Evolutionary conservation across 2,888 invertebrate genomes (phyloP).

Genomic region (Scelioninae gen. 1): DNA sequence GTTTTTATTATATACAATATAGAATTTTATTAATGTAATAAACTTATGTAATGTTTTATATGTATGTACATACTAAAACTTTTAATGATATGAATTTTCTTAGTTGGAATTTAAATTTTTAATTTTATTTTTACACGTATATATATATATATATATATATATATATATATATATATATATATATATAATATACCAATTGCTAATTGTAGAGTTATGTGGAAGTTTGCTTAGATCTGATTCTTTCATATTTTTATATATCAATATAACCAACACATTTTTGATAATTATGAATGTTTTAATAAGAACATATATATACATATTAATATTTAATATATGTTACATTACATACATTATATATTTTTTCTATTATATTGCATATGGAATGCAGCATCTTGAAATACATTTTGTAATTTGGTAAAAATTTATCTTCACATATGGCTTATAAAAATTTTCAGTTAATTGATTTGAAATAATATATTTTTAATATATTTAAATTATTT

Average conservation of each 20-base stretch:
- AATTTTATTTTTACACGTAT: too few species aligned
- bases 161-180: slow-evolving; percentile 34
- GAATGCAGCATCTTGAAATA: slow-evolving; percentile 65
- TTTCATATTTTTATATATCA: slow-evolving; percentile 25
- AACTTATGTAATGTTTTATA: too few species aligned
- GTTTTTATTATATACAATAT: too few species aligned
- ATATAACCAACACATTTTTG: slow-evolving; percentile 26
- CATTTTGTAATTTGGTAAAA: slow-evolving; percentile 28
- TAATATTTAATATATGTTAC: slow-evolving; percentile 39
- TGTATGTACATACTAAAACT: too few species aligned
- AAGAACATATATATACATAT: slow-evolving; percentile 11
- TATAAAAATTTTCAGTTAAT: too few species aligned
- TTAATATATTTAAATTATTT: too few species aligned
- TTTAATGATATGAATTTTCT: too few species aligned
- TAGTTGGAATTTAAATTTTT: too few species aligned
- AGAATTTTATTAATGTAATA: too few species aligned
- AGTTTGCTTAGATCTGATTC: slow-evolving; percentile 53
- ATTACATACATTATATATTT: slow-evolving; percentile 45
- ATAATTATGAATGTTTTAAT: slow-evolving; percentile 28
- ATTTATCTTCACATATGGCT: slow-evolving; percentile 5
- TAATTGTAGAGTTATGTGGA: slow-evolving; percentile 60
- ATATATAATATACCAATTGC: slow-evolving; percentile 54
- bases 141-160: too few species aligned
- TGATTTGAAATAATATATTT: too few species aligned
- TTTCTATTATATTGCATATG: slow-evolving; percentile 58